Conservation (phyloP, 1,140 invertebrate species). For the Zaprionus gabonicus region DNA sequence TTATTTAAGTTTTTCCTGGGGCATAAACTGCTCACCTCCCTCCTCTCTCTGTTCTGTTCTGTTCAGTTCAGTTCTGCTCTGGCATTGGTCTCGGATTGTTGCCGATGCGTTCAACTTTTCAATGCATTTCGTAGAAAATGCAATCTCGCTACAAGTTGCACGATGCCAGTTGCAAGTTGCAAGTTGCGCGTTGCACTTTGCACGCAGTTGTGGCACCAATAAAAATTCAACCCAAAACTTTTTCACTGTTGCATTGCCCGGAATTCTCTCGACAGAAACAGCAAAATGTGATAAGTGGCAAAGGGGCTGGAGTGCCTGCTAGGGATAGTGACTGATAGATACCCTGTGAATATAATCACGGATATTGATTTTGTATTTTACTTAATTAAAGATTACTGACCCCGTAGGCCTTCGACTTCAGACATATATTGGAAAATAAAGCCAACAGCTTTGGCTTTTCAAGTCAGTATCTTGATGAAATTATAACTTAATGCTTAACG, state of each 20-base stretch:
- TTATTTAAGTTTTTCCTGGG: slow-evolving; percentile 67
- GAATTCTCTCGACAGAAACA: neutral
- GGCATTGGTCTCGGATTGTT: slow-evolving; percentile 26
- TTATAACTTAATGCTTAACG: no score
- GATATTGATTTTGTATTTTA: no score
- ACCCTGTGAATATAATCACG: neutral
- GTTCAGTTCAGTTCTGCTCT: neutral
- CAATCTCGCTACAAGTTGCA: slow-evolving; percentile 18
- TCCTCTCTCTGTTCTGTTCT: slow-evolving; percentile 1
- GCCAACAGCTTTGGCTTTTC: no score
- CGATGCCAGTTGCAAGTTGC: slow-evolving; percentile 17
- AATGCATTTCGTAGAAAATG: slow-evolving; percentile 34
- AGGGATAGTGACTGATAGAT: neutral
- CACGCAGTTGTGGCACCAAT: slow-evolving; percentile 40
- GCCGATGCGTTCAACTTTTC: slow-evolving; percentile 29
- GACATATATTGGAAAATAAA: no score
- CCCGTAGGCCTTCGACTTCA: no score
- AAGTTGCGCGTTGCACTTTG: slow-evolving; percentile 29
- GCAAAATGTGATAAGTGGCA: neutral
- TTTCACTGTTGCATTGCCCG: slow-evolving; percentile 5
- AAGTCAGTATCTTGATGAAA: no score
- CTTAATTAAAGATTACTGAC: no score
- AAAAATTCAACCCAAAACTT: slow-evolving; percentile 32
- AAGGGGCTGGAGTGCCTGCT: neutral
- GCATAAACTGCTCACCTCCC: slow-evolving; percentile 25